Conservation (phyloP, 35 echinoderm and acorn worm genomes). For the Strongylocentrotus purpuratus region DNA sequence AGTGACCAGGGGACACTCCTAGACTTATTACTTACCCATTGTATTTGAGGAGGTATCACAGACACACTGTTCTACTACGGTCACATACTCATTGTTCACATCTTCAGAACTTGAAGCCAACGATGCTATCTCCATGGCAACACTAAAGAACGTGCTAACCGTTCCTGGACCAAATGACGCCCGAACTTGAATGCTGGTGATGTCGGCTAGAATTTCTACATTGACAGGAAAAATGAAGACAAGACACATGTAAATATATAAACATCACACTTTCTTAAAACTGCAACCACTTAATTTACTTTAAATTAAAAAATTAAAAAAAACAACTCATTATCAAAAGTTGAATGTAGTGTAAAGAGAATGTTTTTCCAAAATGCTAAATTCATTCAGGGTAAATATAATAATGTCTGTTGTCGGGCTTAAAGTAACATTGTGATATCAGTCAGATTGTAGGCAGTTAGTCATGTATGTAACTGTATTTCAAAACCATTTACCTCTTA, state of each 20-base stretch:
- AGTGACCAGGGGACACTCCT: no score
- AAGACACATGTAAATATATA: not conserved
- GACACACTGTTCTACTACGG: conserved; percentile 68
- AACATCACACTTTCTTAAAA: not conserved
- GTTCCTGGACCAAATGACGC: conserved; percentile 80
- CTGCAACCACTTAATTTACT: no score
- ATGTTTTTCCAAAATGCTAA: no score
- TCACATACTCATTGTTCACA: conserved; percentile 35
- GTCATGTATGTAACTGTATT: no score
- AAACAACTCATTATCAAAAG: no score
- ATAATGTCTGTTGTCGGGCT: no score
- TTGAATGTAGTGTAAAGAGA: no score
- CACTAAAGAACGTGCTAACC: conserved; percentile 66
- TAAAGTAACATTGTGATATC: no score
- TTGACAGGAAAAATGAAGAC: not conserved
- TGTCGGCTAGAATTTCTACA: conserved; percentile 76
- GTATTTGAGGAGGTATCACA: conserved; percentile 58
- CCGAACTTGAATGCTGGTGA: conserved; percentile 67
- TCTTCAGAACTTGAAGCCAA: not conserved
- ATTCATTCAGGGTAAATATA: no score
- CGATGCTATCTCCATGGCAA: conserved; percentile 77
- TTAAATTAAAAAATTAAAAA: no score
- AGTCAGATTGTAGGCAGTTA: no score
- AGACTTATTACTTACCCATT: conserved; percentile 56
- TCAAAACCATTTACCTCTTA: no score